Conservation (phyloP, 2,113 vertebrate genomes). For the Cheilinus undulatus region DNA sequence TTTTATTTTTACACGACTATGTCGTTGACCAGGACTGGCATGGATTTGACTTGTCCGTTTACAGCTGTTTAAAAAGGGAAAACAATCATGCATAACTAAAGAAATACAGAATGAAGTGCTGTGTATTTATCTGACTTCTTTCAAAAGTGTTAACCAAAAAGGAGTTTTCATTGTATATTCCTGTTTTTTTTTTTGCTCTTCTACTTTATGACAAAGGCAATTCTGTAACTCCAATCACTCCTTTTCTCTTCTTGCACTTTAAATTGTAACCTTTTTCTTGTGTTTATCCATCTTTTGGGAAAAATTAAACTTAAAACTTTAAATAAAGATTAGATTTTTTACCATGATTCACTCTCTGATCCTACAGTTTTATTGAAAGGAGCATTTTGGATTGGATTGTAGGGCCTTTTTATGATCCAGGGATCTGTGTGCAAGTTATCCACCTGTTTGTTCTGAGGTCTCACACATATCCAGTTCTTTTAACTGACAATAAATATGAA, state of each 20-base stretch:
- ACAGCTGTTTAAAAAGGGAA: constrained; percentile 29
- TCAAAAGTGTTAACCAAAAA: constrained; percentile 50
- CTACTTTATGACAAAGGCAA: constrained; percentile 41
- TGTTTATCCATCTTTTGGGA: constrained; percentile 68
- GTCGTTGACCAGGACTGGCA: constrained; percentile 57
- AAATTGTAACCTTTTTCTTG: constrained; percentile 67
- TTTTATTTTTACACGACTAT: constrained; percentile 57
- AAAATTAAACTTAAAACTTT: constrained; percentile 71
- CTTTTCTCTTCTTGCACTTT: constrained; percentile 75
- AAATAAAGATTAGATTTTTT: constrained; percentile 86
- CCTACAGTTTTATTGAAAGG: constrained; percentile 68
- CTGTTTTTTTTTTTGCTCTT: constrained; percentile 46
- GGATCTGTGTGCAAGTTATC: background rate
- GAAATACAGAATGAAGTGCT: constrained; percentile 64
- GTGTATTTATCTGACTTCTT: constrained; percentile 75
- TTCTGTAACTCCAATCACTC: constrained; percentile 41
- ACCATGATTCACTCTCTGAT: constrained; percentile 63
- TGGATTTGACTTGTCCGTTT: constrained; percentile 65
- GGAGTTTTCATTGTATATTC: constrained; percentile 67
- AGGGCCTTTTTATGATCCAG: background rate
- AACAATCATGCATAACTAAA: constrained; percentile 34
- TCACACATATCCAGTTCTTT: background rate
- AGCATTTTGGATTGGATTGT: constrained; percentile 6
- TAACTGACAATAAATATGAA: no score
- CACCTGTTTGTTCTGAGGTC: background rate